Base-by-base conservation (phyloP, 37 sponge, comb jelly and placozoan genomes). In the Cladorhizidae sp. region DNA sequence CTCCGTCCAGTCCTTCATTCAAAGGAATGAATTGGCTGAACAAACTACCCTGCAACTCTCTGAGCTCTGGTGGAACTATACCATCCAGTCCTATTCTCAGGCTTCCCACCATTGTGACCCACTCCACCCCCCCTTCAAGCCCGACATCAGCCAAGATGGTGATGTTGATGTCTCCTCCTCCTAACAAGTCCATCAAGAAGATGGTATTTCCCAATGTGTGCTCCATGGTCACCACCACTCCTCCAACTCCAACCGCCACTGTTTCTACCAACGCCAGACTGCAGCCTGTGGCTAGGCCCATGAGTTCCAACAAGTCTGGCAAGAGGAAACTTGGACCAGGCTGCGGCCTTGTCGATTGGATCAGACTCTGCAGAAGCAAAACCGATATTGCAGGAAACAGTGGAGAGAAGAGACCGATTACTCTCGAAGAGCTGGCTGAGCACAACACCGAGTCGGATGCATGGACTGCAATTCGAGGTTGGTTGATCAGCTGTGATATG, bases 381-480 rank as follows among this genome's bases (percentile, higher is more conserved):
- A 79, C 78, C 38, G 87, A 86, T 74, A 61, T 85, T 57, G 38
- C 88, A 12, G 80, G 90, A 42, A 81, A 55, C 1, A 67, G 73
- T 28, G 93, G 91, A 0, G 62, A 61, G 33, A 37, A 38, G 22
- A 78, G 51, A 23, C 23, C 40, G 7, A 81, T 98, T 18, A 93
- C 92, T 40, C 59, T 72, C 40, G 77, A 80, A 21, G 95, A 98
- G 70, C 90, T 98, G 20, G 81, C 87, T 18, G 73, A 79, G 37
- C 98, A 98, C 55, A 76, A 81, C 70, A 87, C 83, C 0, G 64
- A 78, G 25, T 85, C 85, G 3, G 95, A 98, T 76, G 91, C 87
- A 40, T 98, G 98, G 98, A 98, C 95, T 14, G 91, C 89, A 51
- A 85, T 97, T 37, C 77, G 85, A 67, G 98, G 96, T 92, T 54